Percentiles rank a stretch among this genome's conserved stretches.
Evolutionary conservation across 2,797 vertebrate species (phyloP).

Genomic region (Emydoidea blandingii): DNA sequence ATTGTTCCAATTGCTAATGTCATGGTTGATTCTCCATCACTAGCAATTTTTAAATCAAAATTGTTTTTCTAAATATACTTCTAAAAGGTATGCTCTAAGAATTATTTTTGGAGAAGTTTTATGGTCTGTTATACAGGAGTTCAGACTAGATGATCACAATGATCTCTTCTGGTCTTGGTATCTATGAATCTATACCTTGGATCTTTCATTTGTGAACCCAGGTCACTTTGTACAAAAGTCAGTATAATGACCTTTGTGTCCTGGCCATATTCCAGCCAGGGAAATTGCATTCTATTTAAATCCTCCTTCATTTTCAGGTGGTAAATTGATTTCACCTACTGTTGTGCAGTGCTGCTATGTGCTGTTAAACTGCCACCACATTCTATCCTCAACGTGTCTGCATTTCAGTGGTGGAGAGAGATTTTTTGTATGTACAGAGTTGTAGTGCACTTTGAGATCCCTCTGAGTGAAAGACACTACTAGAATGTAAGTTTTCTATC

Average conservation of each 20-base stretch:
- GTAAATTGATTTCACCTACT: not conserved
- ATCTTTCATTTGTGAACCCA: constrained; percentile 18
- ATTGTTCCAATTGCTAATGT: too few relatives aligned
- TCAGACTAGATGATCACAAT: not conserved
- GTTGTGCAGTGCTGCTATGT: not conserved
- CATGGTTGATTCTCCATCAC: too few relatives aligned
- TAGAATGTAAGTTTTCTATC: not conserved
- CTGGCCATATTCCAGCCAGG: not conserved
- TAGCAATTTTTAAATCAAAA: too few relatives aligned
- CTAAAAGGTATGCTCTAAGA: not conserved
- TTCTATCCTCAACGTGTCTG: not conserved
- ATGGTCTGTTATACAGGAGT: not conserved
- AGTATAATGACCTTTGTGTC: not conserved
- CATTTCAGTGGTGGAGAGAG: not conserved
- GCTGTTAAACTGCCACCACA: not conserved
- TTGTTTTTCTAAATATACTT: not conserved
- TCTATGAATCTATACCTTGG: not conserved
- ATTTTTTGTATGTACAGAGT: not conserved
- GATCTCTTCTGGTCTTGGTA: not conserved
- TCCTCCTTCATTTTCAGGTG: not conserved
- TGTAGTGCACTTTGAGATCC: not conserved
- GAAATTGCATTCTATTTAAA: not conserved
- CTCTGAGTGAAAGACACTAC: not conserved
- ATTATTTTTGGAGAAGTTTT: not conserved
- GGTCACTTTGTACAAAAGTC: not conserved